Percentiles rank a stretch among this genome's conserved stretches.
Evolutionary conservation across 2,113 vertebrate species (phyloP).

Genomic region (Petrocephalus microphthalmus): DNA sequence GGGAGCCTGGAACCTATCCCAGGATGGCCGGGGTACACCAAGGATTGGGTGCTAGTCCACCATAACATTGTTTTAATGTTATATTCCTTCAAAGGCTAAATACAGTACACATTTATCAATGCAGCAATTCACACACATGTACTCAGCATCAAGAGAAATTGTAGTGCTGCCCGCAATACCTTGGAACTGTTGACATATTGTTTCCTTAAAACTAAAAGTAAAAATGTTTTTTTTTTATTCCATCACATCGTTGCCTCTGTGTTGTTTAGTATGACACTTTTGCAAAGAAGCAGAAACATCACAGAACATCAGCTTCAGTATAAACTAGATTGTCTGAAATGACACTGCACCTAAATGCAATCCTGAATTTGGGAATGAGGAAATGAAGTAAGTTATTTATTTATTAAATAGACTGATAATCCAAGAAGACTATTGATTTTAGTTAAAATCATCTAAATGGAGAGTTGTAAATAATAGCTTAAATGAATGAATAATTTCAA

Average conservation of each 20-base stretch:
- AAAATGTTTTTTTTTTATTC: background rate
- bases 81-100: background rate
- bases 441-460: background rate
- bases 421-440: background rate
- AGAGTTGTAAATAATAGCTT: background rate
- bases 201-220: background rate
- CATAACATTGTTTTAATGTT: background rate
- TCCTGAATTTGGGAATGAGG: background rate
- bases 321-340: background rate
- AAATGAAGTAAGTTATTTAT: background rate
- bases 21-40: background rate
- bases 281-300: background rate
- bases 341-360: background rate
- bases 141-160: background rate
- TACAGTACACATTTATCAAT: background rate
- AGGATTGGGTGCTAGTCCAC: background rate
- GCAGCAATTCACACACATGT: background rate
- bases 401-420: background rate
- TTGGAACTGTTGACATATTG: background rate
- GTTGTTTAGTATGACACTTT: background rate
- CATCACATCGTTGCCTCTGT: background rate
- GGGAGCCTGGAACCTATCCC: background rate
- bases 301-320: background rate
- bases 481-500: background rate
- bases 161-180: background rate